Evolutionary conservation across 1,140 invertebrate species (phyloP).

Genomic region (Tribolium madens): DNA sequence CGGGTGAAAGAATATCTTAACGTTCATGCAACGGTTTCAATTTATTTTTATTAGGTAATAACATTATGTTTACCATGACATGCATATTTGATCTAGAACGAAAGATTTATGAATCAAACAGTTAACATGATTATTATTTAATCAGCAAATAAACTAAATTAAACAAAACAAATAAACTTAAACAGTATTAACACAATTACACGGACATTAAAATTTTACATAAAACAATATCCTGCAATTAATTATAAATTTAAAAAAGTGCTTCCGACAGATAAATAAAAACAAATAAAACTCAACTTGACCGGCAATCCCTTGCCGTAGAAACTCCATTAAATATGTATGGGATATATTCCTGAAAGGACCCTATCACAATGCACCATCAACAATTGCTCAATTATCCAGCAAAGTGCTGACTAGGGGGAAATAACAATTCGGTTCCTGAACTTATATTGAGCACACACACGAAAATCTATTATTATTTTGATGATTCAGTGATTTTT

Average conservation of each 20-base stretch:
- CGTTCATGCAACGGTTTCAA: slow-evolving; percentile 30
- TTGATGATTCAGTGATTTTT: neutral
- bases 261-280: neutral
- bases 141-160: neutral
- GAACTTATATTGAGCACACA: neutral
- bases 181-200: neutral
- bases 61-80: slow-evolving; percentile 17
- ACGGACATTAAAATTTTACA: neutral
- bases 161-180: neutral
- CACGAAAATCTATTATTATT: neutral
- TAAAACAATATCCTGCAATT: neutral
- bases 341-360: neutral
- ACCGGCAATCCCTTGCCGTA: neutral
- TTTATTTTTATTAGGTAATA: slow-evolving; percentile 30
- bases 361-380: slow-evolving; percentile 3
- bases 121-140: slow-evolving; percentile 3
- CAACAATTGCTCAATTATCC: slow-evolving; percentile 17
- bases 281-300: slow-evolving; percentile 4
- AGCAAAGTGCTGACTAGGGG: neutral
- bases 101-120: slow-evolving; percentile 4
- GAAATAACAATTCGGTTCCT: neutral
- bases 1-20: slow-evolving; percentile 19
- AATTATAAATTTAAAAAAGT: neutral
- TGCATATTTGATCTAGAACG: slow-evolving; percentile 17
- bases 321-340: slow-evolving; percentile 21